phyloP scores from a whole-genome alignment of 37 sponge, comb jelly and placozoan genomes.

The Chondrosia reniformis region DNA sequence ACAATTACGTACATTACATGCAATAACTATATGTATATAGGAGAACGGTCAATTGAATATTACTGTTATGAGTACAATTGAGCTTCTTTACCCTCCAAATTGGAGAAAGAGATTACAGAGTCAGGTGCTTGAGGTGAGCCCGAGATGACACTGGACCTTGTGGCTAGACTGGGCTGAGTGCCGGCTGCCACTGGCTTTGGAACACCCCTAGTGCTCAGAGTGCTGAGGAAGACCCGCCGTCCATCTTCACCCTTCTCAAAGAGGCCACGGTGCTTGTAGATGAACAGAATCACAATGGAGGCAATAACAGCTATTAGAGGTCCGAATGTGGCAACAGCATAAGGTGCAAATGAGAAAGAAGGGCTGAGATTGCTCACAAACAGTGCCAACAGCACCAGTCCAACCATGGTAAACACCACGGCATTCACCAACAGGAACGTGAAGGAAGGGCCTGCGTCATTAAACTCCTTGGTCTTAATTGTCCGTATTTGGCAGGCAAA shows the following conservation, averaged over 20 bases:
- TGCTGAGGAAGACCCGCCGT: background rate
- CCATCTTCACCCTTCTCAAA: background rate
- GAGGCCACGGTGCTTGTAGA: background rate
- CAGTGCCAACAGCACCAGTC: background rate
- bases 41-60: too few species aligned
- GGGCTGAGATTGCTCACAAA: background rate
- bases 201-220: background rate
- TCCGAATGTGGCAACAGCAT: background rate
- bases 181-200: too few species aligned
- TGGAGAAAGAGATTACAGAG: too few species aligned
- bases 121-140: too few species aligned
- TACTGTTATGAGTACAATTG: too few species aligned
- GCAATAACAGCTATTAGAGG: background rate
- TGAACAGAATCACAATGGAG: background rate
- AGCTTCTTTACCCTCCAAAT: too few species aligned
- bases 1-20: too few species aligned
- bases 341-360: background rate
- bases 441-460: constrained; percentile 1
- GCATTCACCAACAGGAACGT: background rate
- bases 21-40: too few species aligned
- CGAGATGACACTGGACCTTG: too few species aligned
- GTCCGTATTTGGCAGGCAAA: background rate
- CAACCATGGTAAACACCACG: background rate
- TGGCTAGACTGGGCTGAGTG: too few species aligned
- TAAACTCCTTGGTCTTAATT: background rate